phyloP scores from a whole-genome alignment of 30 jellyfish, hydroid and myxozoan species.

The Chrysaora quinquecirrha region DNA sequence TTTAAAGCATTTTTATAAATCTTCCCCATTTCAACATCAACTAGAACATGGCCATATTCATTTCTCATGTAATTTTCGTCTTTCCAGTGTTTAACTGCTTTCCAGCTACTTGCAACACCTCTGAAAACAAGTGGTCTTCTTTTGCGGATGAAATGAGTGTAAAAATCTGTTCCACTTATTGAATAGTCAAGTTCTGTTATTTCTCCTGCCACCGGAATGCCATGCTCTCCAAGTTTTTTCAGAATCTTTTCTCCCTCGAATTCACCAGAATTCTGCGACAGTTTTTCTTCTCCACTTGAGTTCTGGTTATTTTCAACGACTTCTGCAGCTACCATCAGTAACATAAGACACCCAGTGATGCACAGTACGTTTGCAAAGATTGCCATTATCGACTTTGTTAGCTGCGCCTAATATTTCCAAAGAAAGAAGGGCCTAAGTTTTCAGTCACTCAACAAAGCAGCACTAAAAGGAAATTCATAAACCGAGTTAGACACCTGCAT shows the following conservation, averaged over 20 bases:
- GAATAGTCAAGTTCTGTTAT: constrained; percentile 77
- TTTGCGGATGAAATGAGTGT: constrained; percentile 73
- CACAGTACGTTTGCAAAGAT: too few relatives aligned
- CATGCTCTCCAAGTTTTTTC: constrained; percentile 91
- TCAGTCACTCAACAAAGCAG: too few relatives aligned
- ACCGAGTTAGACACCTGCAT: not conserved
- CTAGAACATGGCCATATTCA: constrained; percentile 73
- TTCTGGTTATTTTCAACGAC: too few relatives aligned
- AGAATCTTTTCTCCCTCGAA: not conserved
- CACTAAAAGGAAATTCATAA: too few relatives aligned
- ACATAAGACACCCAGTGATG: too few relatives aligned
- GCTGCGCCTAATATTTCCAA: too few relatives aligned
- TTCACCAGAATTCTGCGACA: too few relatives aligned
- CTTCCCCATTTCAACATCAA: constrained; percentile 89
- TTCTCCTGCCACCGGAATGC: constrained; percentile 54
- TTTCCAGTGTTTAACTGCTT: constrained; percentile 84
- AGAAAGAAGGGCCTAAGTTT: too few relatives aligned
- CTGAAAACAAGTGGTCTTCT: constrained; percentile 87
- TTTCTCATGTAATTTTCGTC: constrained; percentile 78
- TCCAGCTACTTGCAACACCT: constrained; percentile 92
- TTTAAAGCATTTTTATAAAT: constrained; percentile 58
- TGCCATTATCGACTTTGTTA: too few relatives aligned
- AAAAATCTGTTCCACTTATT: constrained; percentile 92
- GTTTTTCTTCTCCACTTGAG: too few relatives aligned
- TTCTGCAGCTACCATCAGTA: too few relatives aligned